These are phyloP conservation scores for Buathra laborator DNA, from an alignment of 2,888 invertebrate species.

Conservation along the genomic window DNA sequence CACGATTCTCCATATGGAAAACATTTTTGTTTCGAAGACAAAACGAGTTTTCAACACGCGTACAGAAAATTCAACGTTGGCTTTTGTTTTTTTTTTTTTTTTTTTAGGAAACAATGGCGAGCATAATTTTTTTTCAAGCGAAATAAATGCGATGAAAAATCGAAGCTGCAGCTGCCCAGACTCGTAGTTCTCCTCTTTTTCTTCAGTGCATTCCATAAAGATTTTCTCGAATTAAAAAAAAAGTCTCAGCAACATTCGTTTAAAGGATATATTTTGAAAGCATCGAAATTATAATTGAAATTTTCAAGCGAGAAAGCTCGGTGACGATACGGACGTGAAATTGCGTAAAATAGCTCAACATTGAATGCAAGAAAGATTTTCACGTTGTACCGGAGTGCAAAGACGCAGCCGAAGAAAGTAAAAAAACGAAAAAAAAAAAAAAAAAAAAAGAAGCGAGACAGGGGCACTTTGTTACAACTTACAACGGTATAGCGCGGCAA, in stretches of 20 bases:
- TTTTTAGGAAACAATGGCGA: no score
- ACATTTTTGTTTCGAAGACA: background rate
- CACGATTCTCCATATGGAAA: conserved; percentile 30
- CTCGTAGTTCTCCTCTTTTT: no score
- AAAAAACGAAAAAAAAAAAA: conserved; percentile 17
- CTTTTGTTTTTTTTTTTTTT: no score
- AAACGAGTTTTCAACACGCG: no score
- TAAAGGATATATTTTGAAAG: background rate
- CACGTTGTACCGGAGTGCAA: conserved; percentile 41
- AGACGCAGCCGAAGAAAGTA: conserved; percentile 49
- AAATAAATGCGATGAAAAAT: no score
- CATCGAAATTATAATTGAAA: background rate
- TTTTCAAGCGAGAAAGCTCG: conserved; percentile 3
- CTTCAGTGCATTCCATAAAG: no score
- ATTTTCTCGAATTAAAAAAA: no score
- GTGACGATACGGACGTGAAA: background rate
- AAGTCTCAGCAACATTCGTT: no score
- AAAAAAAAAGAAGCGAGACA: conserved; percentile 44
- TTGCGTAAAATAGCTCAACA: conserved; percentile 13
- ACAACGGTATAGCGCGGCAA: conserved; percentile 54
- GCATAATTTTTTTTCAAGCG: no score
- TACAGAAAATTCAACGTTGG: no score
- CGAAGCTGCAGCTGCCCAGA: no score
- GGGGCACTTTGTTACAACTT: conserved; percentile 62
- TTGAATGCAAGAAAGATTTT: conserved; percentile 44